phyloP scores from a whole-genome alignment of 2,797 vertebrate species.

The Sebastes itinus region DNA sequence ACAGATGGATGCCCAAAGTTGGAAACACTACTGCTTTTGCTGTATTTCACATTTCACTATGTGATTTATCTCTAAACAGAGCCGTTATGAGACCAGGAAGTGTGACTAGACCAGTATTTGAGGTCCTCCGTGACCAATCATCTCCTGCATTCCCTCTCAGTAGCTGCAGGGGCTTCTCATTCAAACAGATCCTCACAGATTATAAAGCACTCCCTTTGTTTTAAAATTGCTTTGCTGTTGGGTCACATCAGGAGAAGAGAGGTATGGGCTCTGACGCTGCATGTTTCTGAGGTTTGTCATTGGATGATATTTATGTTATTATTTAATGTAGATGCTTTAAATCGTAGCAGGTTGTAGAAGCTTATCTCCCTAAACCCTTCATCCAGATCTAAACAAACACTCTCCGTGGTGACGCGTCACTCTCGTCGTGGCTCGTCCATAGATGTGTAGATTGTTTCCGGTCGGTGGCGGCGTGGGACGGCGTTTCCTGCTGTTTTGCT shows the following conservation, averaged over 20 bases:
- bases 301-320: not conserved
- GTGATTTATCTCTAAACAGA: constrained; percentile 14
- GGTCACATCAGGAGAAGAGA: not conserved
- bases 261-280: not conserved
- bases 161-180: constrained; percentile 57
- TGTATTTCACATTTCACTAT: not conserved
- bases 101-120: not conserved
- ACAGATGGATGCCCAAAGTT: not conserved
- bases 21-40: not conserved
- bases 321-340: not conserved
- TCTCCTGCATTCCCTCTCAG: constrained; percentile 23
- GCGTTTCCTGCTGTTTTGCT: constrained; percentile 63
- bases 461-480: constrained; percentile 52
- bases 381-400: constrained; percentile 50
- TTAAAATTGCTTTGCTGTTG: constrained; percentile 11
- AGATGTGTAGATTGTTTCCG: constrained; percentile 72
- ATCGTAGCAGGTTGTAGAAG: not conserved
- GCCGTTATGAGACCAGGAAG: not conserved
- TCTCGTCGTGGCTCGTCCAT: constrained; percentile 49
- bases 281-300: not conserved
- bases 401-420: constrained; percentile 46
- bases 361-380: constrained; percentile 13
- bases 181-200: constrained; percentile 45
- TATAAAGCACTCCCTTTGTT: constrained; percentile 36
- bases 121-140: constrained; percentile 29